phyloP scores from a whole-genome alignment of 2,797 vertebrate species.

The Catamblyrhynchus diadema region DNA sequence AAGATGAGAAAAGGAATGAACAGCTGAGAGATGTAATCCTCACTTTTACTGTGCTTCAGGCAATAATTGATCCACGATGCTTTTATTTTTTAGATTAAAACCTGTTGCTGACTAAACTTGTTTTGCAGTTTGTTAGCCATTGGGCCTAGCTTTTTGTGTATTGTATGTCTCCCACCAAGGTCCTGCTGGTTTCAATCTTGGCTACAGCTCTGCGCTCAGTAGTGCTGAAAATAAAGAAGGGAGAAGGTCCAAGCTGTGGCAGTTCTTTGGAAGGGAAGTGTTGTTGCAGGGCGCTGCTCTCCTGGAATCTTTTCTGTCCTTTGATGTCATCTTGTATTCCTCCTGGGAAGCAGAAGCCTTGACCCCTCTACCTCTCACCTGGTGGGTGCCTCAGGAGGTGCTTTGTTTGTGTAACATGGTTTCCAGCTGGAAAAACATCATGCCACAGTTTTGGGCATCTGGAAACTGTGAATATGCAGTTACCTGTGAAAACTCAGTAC shows the following conservation, averaged over 20 bases:
- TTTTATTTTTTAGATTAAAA: not conserved
- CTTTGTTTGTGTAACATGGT: accelerated
- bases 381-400: not conserved
- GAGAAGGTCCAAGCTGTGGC: not conserved
- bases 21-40: not conserved
- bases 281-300: accelerated
- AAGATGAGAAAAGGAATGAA: not conserved
- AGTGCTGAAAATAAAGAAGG: not conserved
- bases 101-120: not conserved
- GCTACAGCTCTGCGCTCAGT: accelerated
- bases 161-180: not conserved
- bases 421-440: not conserved
- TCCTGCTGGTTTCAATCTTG: not conserved
- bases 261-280: not conserved
- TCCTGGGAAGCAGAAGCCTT: not conserved
- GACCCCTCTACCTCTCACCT: not conserved
- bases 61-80: not conserved
- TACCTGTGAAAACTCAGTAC: not conserved
- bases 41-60: not conserved
- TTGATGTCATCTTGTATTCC: not conserved
- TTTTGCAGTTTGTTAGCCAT: not conserved
- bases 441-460: not conserved
- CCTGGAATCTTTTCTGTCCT: not conserved
- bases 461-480: not conserved
- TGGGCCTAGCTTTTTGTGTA: not conserved